Evolutionary conservation across 2,888 invertebrate species (phyloP).

Genomic region (Nomada ruficornis): DNA sequence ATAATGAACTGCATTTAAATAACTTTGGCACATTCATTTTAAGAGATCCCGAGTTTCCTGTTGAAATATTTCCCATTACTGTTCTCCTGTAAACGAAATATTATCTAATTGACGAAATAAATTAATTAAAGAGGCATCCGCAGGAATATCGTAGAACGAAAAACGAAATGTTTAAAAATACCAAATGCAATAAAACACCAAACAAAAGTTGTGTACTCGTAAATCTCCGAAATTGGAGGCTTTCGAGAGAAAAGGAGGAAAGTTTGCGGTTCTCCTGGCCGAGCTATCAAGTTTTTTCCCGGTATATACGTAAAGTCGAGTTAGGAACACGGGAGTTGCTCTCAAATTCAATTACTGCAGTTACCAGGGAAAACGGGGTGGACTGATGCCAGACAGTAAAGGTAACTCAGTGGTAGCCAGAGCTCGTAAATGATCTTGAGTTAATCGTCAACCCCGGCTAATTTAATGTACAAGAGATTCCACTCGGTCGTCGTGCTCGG

Average conservation of each 20-base stretch:
- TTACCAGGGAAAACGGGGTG: conserved; percentile 37
- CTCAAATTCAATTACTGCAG: conserved; percentile 68
- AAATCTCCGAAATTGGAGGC: neutral
- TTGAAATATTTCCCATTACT: too few species aligned
- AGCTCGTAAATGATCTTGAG: conserved; percentile 71
- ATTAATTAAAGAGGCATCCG: too few species aligned
- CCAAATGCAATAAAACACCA: too few species aligned
- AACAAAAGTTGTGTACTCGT: neutral
- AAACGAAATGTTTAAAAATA: too few species aligned
- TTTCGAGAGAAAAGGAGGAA: neutral
- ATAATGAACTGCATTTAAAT: too few species aligned
- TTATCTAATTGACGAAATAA: too few species aligned
- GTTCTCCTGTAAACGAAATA: too few species aligned
- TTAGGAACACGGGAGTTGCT: conserved; percentile 50
- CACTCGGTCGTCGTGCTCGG: conserved; percentile 27
- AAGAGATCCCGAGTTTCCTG: too few species aligned
- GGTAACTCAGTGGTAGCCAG: conserved; percentile 36
- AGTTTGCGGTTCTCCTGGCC: neutral
- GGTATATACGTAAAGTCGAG: conserved; percentile 24
- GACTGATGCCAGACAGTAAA: conserved; percentile 36
- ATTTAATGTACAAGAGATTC: conserved; percentile 60
- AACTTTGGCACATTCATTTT: too few species aligned
- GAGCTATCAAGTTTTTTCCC: conserved; percentile 15
- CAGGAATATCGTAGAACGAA: too few species aligned
- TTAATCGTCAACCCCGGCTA: conserved; percentile 69